These are phyloP conservation scores for Malachius bipustulatus DNA, from an alignment of 2,888 invertebrate genomes.

Conservation along the genomic window DNA sequence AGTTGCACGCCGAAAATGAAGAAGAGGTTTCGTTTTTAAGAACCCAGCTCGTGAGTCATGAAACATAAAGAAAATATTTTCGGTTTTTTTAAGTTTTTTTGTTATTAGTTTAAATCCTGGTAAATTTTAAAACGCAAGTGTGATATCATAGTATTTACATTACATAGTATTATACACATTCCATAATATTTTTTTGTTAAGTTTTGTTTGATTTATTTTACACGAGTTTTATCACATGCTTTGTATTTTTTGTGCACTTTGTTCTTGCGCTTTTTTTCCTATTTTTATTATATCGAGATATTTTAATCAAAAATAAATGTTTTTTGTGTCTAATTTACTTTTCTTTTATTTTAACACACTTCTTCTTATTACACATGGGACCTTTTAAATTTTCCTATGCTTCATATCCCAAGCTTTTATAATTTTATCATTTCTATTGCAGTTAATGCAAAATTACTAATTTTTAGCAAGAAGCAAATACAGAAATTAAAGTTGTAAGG, in stretches of 20 bases:
- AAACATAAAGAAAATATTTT: slow-evolving; percentile 6
- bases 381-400: slow-evolving; percentile 19
- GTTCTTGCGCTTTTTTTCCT: background rate
- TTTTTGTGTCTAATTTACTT: background rate
- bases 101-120: slow-evolving; percentile 1
- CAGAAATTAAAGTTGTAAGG: slow-evolving; percentile 32
- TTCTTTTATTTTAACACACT: background rate
- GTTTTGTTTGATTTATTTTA: slow-evolving; percentile 6
- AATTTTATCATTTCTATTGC: slow-evolving; percentile 12
- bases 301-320: background rate
- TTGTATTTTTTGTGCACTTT: no score
- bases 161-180: no score
- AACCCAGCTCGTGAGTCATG: slow-evolving; percentile 46
- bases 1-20: slow-evolving; percentile 40
- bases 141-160: no score
- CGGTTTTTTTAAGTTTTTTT: slow-evolving; percentile 6
- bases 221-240: background rate
- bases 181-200: slow-evolving; percentile 3
- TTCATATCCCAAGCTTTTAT: slow-evolving; percentile 12
- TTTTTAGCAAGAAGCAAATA: slow-evolving; percentile 29
- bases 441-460: slow-evolving; percentile 8
- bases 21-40: slow-evolving; percentile 43
- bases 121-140: no score
- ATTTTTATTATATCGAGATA: background rate
- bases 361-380: slow-evolving; percentile 17